These are phyloP conservation scores for Syrista parreyssii DNA, from an alignment of 2,888 invertebrate genomes.

Conservation along the genomic window DNA sequence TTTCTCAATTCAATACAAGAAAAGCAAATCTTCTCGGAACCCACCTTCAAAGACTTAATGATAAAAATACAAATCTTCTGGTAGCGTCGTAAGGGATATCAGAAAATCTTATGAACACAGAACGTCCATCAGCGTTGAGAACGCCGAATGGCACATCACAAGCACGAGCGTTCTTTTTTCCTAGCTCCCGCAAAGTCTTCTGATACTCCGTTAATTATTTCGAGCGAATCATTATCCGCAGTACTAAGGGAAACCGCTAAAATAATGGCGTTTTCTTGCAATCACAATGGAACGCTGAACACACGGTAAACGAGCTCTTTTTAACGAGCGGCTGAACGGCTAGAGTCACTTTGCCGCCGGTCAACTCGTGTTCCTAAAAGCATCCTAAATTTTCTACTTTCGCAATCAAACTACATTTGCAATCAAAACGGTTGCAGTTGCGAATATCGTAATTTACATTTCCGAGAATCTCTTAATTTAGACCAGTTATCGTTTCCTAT, in stretches of 20 bases:
- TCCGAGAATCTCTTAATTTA: background rate
- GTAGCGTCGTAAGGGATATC: slow-evolving; percentile 32
- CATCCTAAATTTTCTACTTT: background rate
- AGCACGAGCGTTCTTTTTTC: background rate
- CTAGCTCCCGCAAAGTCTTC: background rate
- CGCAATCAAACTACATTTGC: too few species aligned
- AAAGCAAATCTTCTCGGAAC: background rate
- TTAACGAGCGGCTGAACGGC: background rate
- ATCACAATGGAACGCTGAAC: background rate
- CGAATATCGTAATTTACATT: background rate
- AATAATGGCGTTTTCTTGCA: slow-evolving; percentile 1
- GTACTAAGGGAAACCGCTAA: background rate
- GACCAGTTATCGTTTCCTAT: background rate
- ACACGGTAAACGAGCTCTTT: background rate
- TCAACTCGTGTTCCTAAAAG: background rate
- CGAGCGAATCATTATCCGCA: background rate
- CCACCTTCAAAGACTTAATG: slow-evolving; percentile 9
- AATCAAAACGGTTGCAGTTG: background rate
- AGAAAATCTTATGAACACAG: slow-evolving; percentile 29
- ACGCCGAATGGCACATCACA: slow-evolving; percentile 38
- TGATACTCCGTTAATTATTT: background rate
- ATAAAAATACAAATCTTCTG: slow-evolving; percentile 22
- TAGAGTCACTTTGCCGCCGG: slow-evolving; percentile 9
- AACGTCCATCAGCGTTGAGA: slow-evolving; percentile 29
- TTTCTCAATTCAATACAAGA: background rate